Conservation (phyloP, 2,113 vertebrate species). For the Rhineura floridana region DNA sequence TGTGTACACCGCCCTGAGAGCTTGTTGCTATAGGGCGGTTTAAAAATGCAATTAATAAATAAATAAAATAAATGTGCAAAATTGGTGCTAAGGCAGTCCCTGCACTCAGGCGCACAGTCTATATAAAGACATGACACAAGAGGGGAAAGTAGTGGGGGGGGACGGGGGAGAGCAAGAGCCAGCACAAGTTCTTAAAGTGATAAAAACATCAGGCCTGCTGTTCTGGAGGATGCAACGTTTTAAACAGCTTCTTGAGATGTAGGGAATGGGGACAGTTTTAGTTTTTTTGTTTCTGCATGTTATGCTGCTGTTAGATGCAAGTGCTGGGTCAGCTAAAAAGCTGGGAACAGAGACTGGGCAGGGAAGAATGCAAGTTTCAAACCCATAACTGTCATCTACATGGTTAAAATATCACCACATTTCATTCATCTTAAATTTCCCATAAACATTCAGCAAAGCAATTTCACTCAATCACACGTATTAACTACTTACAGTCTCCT, state of each 20-base stretch:
- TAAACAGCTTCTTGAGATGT: background rate
- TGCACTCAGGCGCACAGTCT: too few relatives aligned
- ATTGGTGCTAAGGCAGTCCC: too few relatives aligned
- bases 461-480: conserved; percentile 81
- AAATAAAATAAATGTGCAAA: too few relatives aligned
- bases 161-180: too few relatives aligned
- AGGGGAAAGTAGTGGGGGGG: too few relatives aligned
- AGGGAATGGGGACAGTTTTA: too few relatives aligned
- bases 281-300: background rate
- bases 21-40: too few relatives aligned
- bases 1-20: too few relatives aligned
- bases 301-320: background rate
- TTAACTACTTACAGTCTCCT: conserved; percentile 83
- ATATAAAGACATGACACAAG: too few relatives aligned
- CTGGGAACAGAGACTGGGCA: background rate
- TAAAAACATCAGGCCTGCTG: background rate
- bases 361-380: background rate
- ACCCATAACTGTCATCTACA: conserved; percentile 47
- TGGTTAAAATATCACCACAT: conserved; percentile 77
- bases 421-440: conserved; percentile 77
- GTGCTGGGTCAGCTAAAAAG: background rate
- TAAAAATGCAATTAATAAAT: too few relatives aligned
- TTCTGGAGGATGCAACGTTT: background rate
- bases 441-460: conserved; percentile 83
- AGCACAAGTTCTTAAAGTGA: too few relatives aligned